phyloP scores from a whole-genome alignment of 37 sponge, comb jelly and placozoan species.

The Theonella swinhoei region DNA sequence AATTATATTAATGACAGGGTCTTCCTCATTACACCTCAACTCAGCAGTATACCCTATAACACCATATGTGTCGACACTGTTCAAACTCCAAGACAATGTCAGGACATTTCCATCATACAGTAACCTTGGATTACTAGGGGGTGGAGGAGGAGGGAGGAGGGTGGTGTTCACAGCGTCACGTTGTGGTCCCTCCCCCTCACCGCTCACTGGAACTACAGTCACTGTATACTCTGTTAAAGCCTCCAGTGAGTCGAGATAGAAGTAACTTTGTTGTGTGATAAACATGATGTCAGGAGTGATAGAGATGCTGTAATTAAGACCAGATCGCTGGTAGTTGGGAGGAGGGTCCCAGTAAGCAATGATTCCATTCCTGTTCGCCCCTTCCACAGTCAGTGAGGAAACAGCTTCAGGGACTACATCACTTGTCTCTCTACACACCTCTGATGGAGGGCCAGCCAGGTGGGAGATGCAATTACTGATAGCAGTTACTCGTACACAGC shows the following conservation, averaged over 20 bases:
- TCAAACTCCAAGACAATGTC: not conserved
- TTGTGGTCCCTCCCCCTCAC: not conserved
- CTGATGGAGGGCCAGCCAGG: not conserved
- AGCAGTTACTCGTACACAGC: not conserved
- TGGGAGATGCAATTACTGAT: not conserved
- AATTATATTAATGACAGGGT: not conserved
- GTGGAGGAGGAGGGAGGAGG: not conserved
- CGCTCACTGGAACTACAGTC: not conserved
- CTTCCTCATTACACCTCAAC: slow-evolving; percentile 22
- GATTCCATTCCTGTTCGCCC: not conserved
- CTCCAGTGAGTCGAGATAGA: not conserved
- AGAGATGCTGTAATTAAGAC: not conserved
- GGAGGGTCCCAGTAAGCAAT: not conserved
- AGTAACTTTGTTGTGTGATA: not conserved
- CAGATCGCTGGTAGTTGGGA: slow-evolving; percentile 10
- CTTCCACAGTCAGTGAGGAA: not conserved
- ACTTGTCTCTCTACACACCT: not conserved
- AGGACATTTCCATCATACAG: not conserved
- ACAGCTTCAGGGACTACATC: not conserved
- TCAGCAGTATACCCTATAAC: not conserved
- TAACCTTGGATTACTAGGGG: not conserved
- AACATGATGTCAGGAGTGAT: not conserved
- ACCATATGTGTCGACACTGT: not conserved
- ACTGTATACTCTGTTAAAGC: slow-evolving; percentile 4
- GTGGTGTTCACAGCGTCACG: not conserved